Base-by-base conservation (phyloP, 2,797 vertebrate species). In the Craterocephalus amniculus region DNA sequence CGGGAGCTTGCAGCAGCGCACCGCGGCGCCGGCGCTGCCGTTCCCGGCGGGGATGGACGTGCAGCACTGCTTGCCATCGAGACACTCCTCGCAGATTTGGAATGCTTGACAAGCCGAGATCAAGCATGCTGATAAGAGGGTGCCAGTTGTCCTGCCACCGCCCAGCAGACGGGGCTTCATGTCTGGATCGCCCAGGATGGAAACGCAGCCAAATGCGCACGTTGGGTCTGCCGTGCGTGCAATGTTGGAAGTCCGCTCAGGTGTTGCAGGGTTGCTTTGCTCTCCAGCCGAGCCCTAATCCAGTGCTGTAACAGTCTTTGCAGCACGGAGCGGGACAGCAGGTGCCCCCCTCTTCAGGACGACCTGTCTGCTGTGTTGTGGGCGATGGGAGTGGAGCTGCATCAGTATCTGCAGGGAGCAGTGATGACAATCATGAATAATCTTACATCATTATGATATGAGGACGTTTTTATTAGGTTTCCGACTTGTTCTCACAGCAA, bases 1-100 rank as follows among this genome's bases (percentile, higher is more conserved):
- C 55, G 95, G 94, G 16, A 93, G 93, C 85, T 92, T 91, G 92
- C 96, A 97, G 93, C 96, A 97, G 87, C 91, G 89, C 83, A 91
- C 90, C 35, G 92, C 12, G 14, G 91, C 75, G 89, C 93, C 58
- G 62, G 84, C 83, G 74, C 93, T 96, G 79, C 91, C 92, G 91
- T 92, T 94, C 45, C 89, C 88, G 32, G 48, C 18, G 58, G 48
- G 67, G 67, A 55, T 26, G 63, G 90, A 93, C 78, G 93, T 88
- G 61, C 96, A 97, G 93, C 96, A 97, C 88, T 94, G 92, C 88
- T 96, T 95, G 48, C 92, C 93, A 27, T 93, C 95, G 49, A 87
- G 91, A 87, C 96, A 97, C 83, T 94, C 94, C 35, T 90, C 95
- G 88, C 96, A 97, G 85, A 86, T 93, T 85, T 91, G 93, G 77